Conservation (phyloP, 2,113 vertebrate species). For the Dromas ardeola region DNA sequence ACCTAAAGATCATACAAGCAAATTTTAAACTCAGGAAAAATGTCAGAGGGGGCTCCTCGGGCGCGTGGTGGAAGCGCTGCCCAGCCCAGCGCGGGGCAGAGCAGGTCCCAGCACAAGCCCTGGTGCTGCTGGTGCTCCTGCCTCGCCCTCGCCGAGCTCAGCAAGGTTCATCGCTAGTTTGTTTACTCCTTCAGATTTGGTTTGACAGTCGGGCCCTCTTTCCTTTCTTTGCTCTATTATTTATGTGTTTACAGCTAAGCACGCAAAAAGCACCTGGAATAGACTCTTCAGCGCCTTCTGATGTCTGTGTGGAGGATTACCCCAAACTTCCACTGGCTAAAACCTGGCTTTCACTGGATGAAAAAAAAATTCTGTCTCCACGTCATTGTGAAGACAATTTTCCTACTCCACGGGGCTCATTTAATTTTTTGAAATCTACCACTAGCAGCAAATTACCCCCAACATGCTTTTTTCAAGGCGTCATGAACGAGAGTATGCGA, state of each 20-base stretch:
- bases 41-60: rapidly evolving
- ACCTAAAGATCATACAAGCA: background rate
- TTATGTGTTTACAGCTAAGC: background rate
- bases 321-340: background rate
- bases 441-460: background rate
- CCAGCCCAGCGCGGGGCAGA: rapidly evolving
- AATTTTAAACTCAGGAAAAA: background rate
- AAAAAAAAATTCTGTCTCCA: background rate
- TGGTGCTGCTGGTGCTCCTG: background rate
- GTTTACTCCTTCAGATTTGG: background rate
- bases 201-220: rapidly evolving
- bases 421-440: background rate
- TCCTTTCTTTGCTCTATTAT: background rate
- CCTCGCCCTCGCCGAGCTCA: background rate
- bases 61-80: rapidly evolving
- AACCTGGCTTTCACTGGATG: background rate
- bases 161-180: background rate
- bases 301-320: background rate
- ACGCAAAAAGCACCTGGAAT: background rate
- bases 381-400: background rate
- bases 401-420: background rate
- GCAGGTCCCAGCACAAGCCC: background rate
- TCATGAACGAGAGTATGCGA: rapidly evolving
- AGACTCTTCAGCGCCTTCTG: background rate
- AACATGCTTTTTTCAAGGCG: background rate